Evolutionary conservation across 2,113 vertebrate species (phyloP), one percentile per base, ranked within the genome.

Genomic region (Sinocyclocheilus grahami): DNA sequence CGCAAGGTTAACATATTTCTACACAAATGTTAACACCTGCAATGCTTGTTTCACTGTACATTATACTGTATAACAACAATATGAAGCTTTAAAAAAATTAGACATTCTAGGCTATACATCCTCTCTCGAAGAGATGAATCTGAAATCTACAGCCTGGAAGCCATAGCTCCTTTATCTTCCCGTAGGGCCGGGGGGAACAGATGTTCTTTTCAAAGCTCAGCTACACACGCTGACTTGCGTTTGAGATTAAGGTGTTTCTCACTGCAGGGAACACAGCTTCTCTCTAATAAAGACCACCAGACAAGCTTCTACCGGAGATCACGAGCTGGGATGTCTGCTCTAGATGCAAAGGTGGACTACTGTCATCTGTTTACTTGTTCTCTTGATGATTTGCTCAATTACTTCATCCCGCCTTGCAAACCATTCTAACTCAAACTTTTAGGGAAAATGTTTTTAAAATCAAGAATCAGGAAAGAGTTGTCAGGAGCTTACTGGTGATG

Each of bases 161-260:
- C 16, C n/a, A 78, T 22, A 20, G 51, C 76, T 53, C 84, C 74
- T 83, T 62, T 62, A 77, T 81, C 74, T 76, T 86, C 63, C 60
- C 0, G 13, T 62, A 58, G 33, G 48, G 24, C 39, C 8, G 14
- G 80, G 14, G 80, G 37, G 60, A 22, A 88, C 37, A 65, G 33
- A 85, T 39, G 51, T 37, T 46, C 39, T 78, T 67, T 71, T 65
- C 24, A 63, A 83, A 86, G 85, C 74, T 71, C 55, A 63, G 74
- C 84, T 82, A 42, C 14, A 63, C 65, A 77, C 8, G 42, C 46
- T 53, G 46, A 30, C 62, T 82, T 55, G 37, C 33, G 62, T 18
- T 75, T 78, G 30, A 86, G 80, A 86, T 79, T 39, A 88, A 85
- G 58, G 82, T 80, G 39, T 69, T 74, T 53, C n/a, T 71, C 30